Evolutionary conservation across 2,797 vertebrate genomes (phyloP).

Genomic region (Onychomys torridus): DNA sequence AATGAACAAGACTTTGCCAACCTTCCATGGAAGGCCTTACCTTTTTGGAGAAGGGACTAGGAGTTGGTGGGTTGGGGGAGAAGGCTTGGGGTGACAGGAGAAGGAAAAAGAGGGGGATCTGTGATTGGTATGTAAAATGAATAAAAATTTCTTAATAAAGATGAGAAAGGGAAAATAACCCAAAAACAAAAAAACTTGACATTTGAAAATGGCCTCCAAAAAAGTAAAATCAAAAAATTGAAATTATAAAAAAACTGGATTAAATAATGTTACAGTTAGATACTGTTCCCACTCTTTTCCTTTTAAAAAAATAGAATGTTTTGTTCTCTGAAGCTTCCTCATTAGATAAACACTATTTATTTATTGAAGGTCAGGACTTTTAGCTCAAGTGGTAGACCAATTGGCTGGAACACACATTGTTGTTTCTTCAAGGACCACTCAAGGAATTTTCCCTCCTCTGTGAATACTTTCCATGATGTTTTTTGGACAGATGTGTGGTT

Average conservation of each 20-base stretch:
- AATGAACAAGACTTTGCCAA: too few relatives aligned
- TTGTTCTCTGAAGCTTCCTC: conserved; percentile 61
- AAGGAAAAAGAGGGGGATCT: too few relatives aligned
- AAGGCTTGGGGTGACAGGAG: too few relatives aligned
- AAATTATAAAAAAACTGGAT: conserved; percentile 55
- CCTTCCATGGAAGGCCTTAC: too few relatives aligned
- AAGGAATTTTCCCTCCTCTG: conserved; percentile 46
- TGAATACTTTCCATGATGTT: conserved; percentile 59
- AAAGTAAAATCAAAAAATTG: conserved; percentile 60
- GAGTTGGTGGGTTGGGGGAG: too few relatives aligned
- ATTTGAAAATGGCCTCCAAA: conserved; percentile 69
- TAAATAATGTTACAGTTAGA: conserved; percentile 51
- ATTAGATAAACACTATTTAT: conserved; percentile 59
- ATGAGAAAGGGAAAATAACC: background rate
- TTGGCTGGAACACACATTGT: background rate
- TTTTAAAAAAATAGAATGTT: conserved; percentile 46
- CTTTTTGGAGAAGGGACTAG: too few relatives aligned
- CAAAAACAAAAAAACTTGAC: conserved; percentile 68
- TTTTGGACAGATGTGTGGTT: conserved; percentile 61
- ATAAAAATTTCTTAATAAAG: too few relatives aligned
- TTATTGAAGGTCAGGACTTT: conserved; percentile 75
- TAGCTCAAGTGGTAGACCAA: conserved; percentile 52
- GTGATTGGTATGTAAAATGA: too few relatives aligned
- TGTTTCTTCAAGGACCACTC: conserved; percentile 69
- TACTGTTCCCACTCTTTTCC: conserved; percentile 19